Conservation (phyloP, 1,140 invertebrate species). For the Apis cerana region DNA sequence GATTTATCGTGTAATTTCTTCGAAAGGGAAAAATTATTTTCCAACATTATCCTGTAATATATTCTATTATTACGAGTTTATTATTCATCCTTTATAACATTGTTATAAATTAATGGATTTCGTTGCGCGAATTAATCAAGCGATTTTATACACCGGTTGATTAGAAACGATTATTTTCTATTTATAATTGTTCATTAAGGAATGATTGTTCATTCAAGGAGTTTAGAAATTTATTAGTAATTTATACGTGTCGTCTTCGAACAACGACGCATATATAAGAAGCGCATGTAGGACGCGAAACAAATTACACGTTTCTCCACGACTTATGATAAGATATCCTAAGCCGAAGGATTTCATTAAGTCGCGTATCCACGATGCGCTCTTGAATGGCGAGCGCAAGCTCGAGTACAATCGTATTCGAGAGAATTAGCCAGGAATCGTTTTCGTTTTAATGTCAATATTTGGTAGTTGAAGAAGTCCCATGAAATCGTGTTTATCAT, state of each 20-base stretch:
- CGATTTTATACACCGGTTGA: too few species aligned
- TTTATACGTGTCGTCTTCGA: not conserved
- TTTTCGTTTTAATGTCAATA: constrained; percentile 25
- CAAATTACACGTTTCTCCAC: not conserved
- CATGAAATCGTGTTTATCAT: constrained; percentile 1
- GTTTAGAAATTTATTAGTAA: too few species aligned
- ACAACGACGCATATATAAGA: not conserved
- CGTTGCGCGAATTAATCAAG: not conserved
- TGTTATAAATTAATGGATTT: not conserved
- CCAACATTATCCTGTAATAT: not conserved
- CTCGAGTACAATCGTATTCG: not conserved
- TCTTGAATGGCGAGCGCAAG: too few species aligned
- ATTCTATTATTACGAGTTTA: not conserved
- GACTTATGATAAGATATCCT: not conserved
- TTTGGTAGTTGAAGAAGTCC: not conserved
- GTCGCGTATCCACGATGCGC: not conserved
- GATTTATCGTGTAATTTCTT: not conserved
- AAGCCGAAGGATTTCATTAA: not conserved
- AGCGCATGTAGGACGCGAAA: too few species aligned
- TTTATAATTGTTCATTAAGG: not conserved
- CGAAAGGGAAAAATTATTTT: not conserved
- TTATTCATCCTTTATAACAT: not conserved
- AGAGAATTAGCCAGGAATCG: not conserved
- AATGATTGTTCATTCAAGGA: too few species aligned
- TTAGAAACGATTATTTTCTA: not conserved